A percentile compares a stretch with the other conserved stretches of the same genome.
Conservation (phyloP, 2,888 invertebrate species). For the Meandrusa payeni region DNA sequence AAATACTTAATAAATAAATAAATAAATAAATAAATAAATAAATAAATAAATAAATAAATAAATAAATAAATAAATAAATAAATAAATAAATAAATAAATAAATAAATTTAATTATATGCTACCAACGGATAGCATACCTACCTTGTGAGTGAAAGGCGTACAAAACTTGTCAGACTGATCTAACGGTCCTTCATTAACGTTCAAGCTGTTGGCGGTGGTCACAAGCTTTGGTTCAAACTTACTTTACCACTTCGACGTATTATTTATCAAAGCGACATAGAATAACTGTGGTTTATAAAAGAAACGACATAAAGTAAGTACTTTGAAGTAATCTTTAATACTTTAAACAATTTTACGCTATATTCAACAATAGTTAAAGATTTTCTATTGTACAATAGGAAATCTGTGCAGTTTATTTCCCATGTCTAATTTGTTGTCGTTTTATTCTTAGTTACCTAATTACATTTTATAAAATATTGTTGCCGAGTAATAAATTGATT, state of each 20-base stretch:
- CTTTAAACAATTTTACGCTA: slow-evolving; percentile 2
- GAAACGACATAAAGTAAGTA: slow-evolving; percentile 8
- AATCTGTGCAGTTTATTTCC: slow-evolving; percentile 10
- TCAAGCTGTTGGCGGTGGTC: neutral
- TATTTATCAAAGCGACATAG: neutral
- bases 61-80: no score
- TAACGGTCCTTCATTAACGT: slow-evolving; percentile 10
- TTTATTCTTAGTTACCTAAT: no score
- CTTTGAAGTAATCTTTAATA: neutral
- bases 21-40: no score
- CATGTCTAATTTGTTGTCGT: slow-evolving; percentile 12
- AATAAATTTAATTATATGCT: slow-evolving; percentile 10
- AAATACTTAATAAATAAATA: no score
- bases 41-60: no score
- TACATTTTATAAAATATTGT: no score
- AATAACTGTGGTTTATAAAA: neutral
- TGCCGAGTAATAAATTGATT: no score
- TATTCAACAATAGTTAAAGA: slow-evolving; percentile 14
- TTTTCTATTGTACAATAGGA: slow-evolving; percentile 4
- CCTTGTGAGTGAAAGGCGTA: slow-evolving; percentile 19
- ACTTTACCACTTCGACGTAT: slow-evolving; percentile 3
- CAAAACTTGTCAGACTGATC: slow-evolving; percentile 7
- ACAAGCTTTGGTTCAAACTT: neutral
- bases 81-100: no score
- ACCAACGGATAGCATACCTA: slow-evolving; percentile 9